These are phyloP conservation scores for Cephonodes hylas DNA, from an alignment of 2,888 invertebrate genomes.

Conservation along the genomic window DNA sequence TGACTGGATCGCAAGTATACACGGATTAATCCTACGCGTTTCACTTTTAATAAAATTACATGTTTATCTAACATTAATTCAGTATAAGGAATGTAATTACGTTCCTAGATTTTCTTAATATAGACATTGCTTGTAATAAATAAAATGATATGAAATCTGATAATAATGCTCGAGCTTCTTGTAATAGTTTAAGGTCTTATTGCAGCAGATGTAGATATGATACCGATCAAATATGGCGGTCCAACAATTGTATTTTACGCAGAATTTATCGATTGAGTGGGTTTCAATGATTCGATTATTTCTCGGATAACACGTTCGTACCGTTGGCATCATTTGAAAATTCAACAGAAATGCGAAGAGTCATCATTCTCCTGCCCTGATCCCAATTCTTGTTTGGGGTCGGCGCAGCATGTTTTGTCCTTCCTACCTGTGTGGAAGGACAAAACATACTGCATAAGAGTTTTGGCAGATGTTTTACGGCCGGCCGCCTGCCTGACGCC, in stretches of 20 bases:
- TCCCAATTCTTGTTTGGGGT: too few relatives aligned
- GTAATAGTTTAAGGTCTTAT: not conserved
- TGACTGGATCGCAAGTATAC: not conserved
- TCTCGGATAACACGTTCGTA: too few relatives aligned
- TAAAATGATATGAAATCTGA: not conserved
- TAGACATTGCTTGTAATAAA: not conserved
- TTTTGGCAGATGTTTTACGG: too few relatives aligned
- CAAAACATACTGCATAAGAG: too few relatives aligned
- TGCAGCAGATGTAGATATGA: not conserved
- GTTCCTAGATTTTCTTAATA: not conserved
- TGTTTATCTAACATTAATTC: not conserved
- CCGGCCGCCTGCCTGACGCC: too few relatives aligned
- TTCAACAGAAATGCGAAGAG: too few relatives aligned
- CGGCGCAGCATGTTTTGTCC: too few relatives aligned
- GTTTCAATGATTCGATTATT: not conserved
- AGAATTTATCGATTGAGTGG: not conserved
- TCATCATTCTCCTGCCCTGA: too few relatives aligned
- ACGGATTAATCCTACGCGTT: slow-evolving; percentile 2
- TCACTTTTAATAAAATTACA: slow-evolving; percentile 6
- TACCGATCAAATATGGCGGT: not conserved
- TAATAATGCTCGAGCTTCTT: not conserved
- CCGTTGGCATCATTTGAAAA: too few relatives aligned
- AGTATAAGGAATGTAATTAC: not conserved
- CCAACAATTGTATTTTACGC: not conserved
- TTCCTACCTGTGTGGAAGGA: too few relatives aligned